Base-by-base conservation (phyloP, 1,140 invertebrate genomes). In the Pemphigus obesinymphae region DNA sequence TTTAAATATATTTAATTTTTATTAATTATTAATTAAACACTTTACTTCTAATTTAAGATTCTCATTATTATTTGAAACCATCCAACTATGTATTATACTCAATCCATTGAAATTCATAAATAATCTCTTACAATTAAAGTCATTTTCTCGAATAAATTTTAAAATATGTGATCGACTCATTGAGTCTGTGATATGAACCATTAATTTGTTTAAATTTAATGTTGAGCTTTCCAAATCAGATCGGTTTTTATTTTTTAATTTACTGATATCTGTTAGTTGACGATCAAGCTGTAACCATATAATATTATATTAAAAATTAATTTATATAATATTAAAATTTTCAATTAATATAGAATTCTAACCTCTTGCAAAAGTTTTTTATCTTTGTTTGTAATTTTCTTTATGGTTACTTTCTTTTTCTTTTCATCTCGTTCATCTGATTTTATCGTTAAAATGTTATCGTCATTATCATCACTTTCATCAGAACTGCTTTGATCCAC, bases 71-170 rank as follows among this genome's bases (percentile, higher is more conserved):
- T 45, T 80, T 45, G 55, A 80, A 20, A 17, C 45, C 90, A 97
- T 97, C 92, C 97, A 98, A 58, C 94, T 95, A 89, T 96, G 96
- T 55, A 99, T 89, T 34, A 98, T 87, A 13, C 93, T 89, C 40
- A 99, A 88, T 1, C 96, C 97, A 86, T 98, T 95, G 88, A 98
- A 98, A 88, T 98, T 97, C 20, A 98, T 88, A 87, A 98, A 98
- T 37, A 98, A 89, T 37, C 96, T 88, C 23, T 94, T 91, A 88
- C 92, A 98, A 2, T 92, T 92, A 82, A 93, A 87, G 85, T 95
- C 93, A 0, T 93, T 93, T 80, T 90, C 89, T 13, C 91, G 89
- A 76, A 95, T 89, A 10, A 95, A 87, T 10, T 90, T 89, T 66
- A 96, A 87, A 15, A 96, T 83, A 78, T 84, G 82, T 0, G 90